Percentiles rank a stretch among this genome's conserved stretches.
These are phyloP conservation scores for Vespertilio murinus DNA, from an alignment of 2,797 vertebrate species.

Conservation along the genomic window DNA sequence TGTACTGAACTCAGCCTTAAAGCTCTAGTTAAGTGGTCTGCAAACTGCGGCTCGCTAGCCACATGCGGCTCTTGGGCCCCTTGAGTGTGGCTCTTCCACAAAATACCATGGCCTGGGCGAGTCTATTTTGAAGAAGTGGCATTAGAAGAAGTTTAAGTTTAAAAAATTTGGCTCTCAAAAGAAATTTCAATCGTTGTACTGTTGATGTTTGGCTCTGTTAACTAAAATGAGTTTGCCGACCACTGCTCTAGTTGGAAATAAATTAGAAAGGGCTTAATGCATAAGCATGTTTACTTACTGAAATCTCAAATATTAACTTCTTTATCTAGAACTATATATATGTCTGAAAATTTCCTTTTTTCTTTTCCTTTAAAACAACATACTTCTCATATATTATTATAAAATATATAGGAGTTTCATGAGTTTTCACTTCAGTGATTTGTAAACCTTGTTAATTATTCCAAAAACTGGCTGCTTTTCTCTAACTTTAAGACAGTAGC, in stretches of 20 bases:
- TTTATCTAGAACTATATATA: not conserved
- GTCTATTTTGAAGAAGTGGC: too few species aligned
- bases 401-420: conserved; percentile 47
- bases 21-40: not conserved
- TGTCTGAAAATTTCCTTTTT: not conserved
- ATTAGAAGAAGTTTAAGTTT: too few species aligned
- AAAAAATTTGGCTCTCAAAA: too few species aligned
- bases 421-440: conserved; percentile 50
- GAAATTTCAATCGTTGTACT: too few species aligned
- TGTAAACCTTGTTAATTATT: conserved; percentile 65
- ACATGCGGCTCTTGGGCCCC: too few species aligned
- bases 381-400: conserved; percentile 24
- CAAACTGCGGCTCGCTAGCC: too few species aligned
- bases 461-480: conserved; percentile 35
- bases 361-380: not conserved
- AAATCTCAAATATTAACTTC: conserved; percentile 34
- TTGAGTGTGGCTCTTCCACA: too few species aligned
- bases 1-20: not conserved
- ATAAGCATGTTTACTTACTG: not conserved
- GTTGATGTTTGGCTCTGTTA: too few species aligned
- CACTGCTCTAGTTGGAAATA: conserved; percentile 45
- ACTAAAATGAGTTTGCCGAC: too few species aligned
- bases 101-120: too few species aligned
- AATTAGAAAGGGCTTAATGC: conserved; percentile 4
- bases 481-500: conserved; percentile 33